Percentiles rank a stretch among this genome's conserved stretches.
Evolutionary conservation across 2,113 vertebrate species (phyloP).

Genomic region (Octodon degus): DNA sequence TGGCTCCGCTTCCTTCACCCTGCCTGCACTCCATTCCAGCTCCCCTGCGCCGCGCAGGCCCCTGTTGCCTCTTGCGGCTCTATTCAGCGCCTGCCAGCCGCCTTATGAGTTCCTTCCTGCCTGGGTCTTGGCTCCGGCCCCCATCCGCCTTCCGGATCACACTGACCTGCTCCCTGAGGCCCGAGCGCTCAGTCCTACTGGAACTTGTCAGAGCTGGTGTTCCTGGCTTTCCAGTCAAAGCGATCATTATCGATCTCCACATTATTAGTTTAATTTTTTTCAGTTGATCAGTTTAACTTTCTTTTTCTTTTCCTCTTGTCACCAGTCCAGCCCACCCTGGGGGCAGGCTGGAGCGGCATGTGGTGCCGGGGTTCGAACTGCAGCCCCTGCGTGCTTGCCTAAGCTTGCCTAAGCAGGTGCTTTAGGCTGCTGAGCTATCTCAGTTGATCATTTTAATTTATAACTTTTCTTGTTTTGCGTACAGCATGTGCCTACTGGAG

Average conservation of each 20-base stretch:
- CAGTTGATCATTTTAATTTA: not conserved
- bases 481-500: not conserved
- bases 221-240: not conserved
- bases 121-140: not conserved
- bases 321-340: too few species aligned
- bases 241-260: not conserved
- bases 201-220: not conserved
- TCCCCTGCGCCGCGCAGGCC: not conserved
- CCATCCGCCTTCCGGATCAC: not conserved
- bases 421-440: too few species aligned
- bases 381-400: too few species aligned
- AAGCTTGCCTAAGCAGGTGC: too few species aligned
- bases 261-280: not conserved
- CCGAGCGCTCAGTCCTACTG: not conserved
- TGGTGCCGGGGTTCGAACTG: too few species aligned
- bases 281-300: not conserved
- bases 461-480: not conserved
- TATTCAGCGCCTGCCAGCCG: not conserved
- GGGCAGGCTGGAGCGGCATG: too few species aligned
- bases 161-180: not conserved
- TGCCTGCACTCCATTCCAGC: not conserved
- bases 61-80: not conserved
- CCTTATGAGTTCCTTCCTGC: not conserved
- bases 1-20: not conserved
- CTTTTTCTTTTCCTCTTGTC: not conserved